Base-by-base conservation (phyloP, 1,140 invertebrate species). In the Halyomorpha halys region DNA sequence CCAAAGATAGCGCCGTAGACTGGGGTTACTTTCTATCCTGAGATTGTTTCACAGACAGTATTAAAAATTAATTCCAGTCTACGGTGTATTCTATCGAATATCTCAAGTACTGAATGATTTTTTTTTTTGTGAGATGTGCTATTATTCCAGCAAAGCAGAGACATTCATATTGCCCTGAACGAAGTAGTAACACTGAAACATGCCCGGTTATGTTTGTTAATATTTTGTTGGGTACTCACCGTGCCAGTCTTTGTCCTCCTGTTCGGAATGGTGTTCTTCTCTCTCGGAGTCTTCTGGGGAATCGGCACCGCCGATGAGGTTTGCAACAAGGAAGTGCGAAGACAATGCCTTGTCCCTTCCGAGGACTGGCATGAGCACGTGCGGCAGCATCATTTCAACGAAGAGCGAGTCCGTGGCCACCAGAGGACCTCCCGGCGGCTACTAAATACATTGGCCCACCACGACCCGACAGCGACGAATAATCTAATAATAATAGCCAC, bases 401-500 rank as follows among this genome's bases (percentile, higher is more conserved):
- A 23, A 61, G 53, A 23, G 23, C 18, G 14, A 23, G 18, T 21
- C 18, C 23, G 53, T 15, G 18, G 15, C 34, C 34, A 21, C 53
- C 53, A 23, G 53, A 3, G 11, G 53, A 21, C 53, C 15, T 23
- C 27, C 53, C 14, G 21, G 30, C 63, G 53, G 5, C 59, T 34
- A 65, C 64, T 65, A 59, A 62, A 65, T 65, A 65, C 64, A 65
- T 65, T 53, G 64, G 44, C 53, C 23, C 19, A 56, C 53, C 53
- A 21, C 53, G 18, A 23, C 53, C 53, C 53, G 19, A 23, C 53
- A 39, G 54, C 19, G 19, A 56, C 44, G 64, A 62, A 65, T 65
- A 65, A 65, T 65, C 64, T 65, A 65, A 65, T 65, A 65, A 65
- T 65, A 65, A 65, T 65, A 65, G 45, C 53, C 60, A 65, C 64